These are phyloP conservation scores for Palaemon carinicauda DNA, from an alignment of 1,140 invertebrate genomes.

Conservation along the genomic window DNA sequence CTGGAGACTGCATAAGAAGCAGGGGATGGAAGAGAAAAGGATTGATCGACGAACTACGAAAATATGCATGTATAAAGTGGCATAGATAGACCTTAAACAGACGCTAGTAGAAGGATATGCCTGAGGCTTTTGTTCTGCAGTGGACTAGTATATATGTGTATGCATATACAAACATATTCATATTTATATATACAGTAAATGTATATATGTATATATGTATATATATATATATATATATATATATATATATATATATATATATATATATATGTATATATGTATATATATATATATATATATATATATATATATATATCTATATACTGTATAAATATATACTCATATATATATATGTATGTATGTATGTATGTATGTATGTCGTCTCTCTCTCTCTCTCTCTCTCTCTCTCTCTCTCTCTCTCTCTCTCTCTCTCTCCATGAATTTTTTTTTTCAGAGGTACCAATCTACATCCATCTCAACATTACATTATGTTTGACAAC, in stretches of 20 bases:
- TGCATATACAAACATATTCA: not conserved
- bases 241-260: constrained; percentile 1
- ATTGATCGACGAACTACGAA: too few species aligned
- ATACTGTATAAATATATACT: not conserved
- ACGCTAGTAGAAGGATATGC: too few species aligned
- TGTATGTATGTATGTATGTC: not conserved
- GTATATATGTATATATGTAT: not conserved
- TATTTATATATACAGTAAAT: not conserved
- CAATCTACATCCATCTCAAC: constrained; percentile 25
- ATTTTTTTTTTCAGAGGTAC: not conserved
- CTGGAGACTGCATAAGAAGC: too few species aligned
- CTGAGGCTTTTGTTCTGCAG: too few species aligned
- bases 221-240: not conserved
- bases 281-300: not conserved
- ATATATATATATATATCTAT: not conserved
- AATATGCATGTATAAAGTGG: too few species aligned
- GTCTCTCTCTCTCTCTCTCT: not conserved
- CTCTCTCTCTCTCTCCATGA: not conserved
- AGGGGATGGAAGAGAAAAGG: too few species aligned
- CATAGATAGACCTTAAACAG: too few species aligned
- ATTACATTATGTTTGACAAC: constrained; percentile 54
- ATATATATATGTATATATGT: not conserved
- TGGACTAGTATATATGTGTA: not conserved
- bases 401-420: not conserved
- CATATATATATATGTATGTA: not conserved